phyloP scores from a whole-genome alignment of 2,113 vertebrate genomes.

The Butorides virescens region DNA sequence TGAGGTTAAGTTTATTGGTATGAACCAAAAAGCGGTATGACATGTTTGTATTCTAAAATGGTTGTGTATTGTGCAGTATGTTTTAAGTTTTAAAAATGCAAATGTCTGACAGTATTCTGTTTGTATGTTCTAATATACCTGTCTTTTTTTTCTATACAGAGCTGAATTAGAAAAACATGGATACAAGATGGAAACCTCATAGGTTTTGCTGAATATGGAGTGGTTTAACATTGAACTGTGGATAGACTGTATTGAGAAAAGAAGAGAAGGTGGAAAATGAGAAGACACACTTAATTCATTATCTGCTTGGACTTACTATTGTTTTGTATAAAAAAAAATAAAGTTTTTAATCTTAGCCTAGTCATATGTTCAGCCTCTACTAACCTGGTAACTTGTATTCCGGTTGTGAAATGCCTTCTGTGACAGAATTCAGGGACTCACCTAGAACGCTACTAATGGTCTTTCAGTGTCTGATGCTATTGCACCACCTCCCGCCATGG shows the following conservation, averaged over 20 bases:
- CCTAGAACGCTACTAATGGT: background rate
- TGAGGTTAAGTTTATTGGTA: background rate
- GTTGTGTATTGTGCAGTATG: background rate
- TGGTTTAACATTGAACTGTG: constrained; percentile 55
- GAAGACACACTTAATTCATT: constrained; percentile 3
- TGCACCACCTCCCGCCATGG: background rate
- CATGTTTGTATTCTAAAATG: background rate
- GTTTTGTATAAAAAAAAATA: constrained; percentile 69
- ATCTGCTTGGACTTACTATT: constrained; percentile 56
- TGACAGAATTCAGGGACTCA: background rate
- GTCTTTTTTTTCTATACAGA: constrained; percentile 75
- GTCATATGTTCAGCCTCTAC: background rate
- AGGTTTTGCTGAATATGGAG: constrained; percentile 63
- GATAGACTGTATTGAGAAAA: constrained; percentile 10
- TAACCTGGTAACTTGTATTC: background rate
- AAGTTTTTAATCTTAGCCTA: constrained; percentile 53
- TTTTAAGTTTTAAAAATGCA: background rate
- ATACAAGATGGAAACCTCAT: constrained; percentile 99
- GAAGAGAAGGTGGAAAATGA: constrained; percentile 25
- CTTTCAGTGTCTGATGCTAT: background rate
- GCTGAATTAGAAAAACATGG: constrained; percentile 98
- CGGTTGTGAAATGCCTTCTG: background rate
- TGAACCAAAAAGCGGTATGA: background rate
- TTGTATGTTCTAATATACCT: background rate
- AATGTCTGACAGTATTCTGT: background rate